Base-by-base conservation (phyloP, 2,888 invertebrate genomes). In the Aethes cnicana region DNA sequence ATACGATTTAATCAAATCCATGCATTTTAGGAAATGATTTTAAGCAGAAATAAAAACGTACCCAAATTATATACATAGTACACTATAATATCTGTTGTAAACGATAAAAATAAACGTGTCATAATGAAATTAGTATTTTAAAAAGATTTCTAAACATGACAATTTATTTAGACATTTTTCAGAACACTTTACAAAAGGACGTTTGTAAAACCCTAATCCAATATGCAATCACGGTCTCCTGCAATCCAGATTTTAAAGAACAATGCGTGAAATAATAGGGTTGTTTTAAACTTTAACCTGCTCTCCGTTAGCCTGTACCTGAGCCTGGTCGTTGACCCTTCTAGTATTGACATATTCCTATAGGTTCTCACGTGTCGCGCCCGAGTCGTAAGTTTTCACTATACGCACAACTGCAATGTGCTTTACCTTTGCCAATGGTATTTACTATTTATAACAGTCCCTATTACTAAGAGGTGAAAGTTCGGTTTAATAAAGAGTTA, bases 271-370 rank as follows among this genome's bases (percentile, higher is more conserved):
- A 48, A 50, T 50, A 50, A 43, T 43, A 21, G 50, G 50, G 50
- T 50, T 43, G 49, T 43, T 50, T 44, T 50, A 50, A 43, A 50
- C 50, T 50, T 44, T 44, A 37, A 44, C 50, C 50, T 44, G 72
- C 73, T 68, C 72, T 74, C 68, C 71, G 68, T 72, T 64, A 81
- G 82, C 84, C 80, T 79, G 84, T 74, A 77, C 76, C 66, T 57
- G 56, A 59, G 74, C 64, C 74, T 85, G 89, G 89, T 74, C 88
- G 74, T 85, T 88, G 88, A 89, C 87, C 88, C 81, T 77, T 81
- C 82, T 82, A 81, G 84, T 88, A 88, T 88, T 88, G 88, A 89
- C 88, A 87, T 87, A 84, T 89, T 84, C 81, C 84, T 86, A 86
- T 83, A 85, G 82, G 86, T 87, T 86, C 88, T 84, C 87, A 85